Conservation (phyloP, 2,113 vertebrate species). For the Mohoua ochrocephala region DNA sequence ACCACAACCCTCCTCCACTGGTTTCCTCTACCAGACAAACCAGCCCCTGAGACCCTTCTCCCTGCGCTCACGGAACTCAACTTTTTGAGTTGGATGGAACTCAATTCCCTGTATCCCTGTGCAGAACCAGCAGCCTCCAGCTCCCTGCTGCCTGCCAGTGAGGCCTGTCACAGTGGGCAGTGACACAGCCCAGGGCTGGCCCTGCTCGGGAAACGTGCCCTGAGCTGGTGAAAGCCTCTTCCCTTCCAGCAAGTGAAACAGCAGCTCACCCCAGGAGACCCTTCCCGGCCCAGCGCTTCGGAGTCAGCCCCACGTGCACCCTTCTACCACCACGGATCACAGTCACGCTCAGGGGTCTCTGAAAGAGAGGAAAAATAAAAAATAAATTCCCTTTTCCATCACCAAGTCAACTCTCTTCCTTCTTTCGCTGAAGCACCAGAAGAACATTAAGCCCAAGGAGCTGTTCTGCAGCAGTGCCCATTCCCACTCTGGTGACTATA, state of each 20-base stretch:
- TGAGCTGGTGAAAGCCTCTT: background rate
- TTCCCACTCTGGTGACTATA: background rate
- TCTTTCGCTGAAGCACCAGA: background rate
- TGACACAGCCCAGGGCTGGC: background rate
- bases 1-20: background rate
- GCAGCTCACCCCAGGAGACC: conserved; percentile 87
- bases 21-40: background rate
- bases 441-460: background rate
- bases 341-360: conserved; percentile 84
- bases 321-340: conserved; percentile 81
- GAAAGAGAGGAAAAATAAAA: background rate
- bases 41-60: background rate
- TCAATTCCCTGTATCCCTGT: rapidly evolving
- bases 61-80: background rate
- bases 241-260: rapidly evolving
- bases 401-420: background rate
- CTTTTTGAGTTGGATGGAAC: background rate
- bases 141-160: background rate
- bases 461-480: background rate
- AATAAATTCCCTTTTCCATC: background rate
- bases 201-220: background rate
- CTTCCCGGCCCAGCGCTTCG: conserved; percentile 87
- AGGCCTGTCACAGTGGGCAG: background rate
- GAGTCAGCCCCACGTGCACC: conserved; percentile 82
- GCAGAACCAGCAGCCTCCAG: background rate